Base-by-base conservation (phyloP, 1,140 invertebrate species). In the Periplaneta americana region DNA sequence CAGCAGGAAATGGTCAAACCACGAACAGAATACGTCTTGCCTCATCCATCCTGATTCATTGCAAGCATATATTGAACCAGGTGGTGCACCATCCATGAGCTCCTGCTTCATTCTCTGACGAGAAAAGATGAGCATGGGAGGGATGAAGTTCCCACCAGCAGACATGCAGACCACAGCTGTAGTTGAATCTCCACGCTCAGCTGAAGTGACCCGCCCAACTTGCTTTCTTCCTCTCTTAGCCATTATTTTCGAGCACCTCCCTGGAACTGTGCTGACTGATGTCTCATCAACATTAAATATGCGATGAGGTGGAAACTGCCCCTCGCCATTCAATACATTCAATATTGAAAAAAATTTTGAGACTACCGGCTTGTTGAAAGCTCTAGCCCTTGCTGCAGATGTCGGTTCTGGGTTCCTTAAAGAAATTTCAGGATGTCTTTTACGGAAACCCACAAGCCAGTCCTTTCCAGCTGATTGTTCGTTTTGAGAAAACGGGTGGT, bases 271-370 rank as follows among this genome's bases (percentile, higher is more conserved):
- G 11, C 83, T 86, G 28, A 86, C 35, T 15, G 85, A 85, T 15
- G 83, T 87, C 76, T 85, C 82, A 88, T 91, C 89, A 36, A 86
- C 83, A 82, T 89, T 89, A 82, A 84, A 88, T 74, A 88, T 87
- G 74, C 84, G 48, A 66, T 81, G 34, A 74, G 81, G 57, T 9
- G 81, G 18, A 37, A 83, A 74, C 39, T 79, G 22, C 17, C 79
- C 48, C 75, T 84, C 83, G 48, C 80, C 39, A 37, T 80, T 74
- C 13, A 84, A 31, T 33, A n/a, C 75, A 74, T 34, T 34, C 84
- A 39, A 77, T 82, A 83, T 9, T 35, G 10, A 83, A 82, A 84
- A n/a, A n/a, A n/a, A n/a, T n/a, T n/a, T n/a, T n/a, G n/a, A n/a
- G n/a, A n/a, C n/a, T n/a, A n/a, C n/a, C n/a, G 66, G 17, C 34